These are phyloP conservation scores for Aphelocoma californica DNA, from an alignment of 2,797 vertebrate genomes.

Conservation along the genomic window DNA sequence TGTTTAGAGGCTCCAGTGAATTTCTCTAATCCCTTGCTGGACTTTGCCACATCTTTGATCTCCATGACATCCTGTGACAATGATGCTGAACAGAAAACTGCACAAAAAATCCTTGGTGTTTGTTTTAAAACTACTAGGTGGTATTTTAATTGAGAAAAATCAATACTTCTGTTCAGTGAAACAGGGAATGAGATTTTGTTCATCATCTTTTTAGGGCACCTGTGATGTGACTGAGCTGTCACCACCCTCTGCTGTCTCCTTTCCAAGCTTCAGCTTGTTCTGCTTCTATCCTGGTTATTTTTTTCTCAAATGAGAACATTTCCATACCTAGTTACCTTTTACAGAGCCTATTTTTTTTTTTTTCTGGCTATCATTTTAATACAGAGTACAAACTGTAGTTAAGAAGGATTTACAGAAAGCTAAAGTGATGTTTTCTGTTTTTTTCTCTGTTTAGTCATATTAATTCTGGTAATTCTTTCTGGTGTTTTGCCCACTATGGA, in stretches of 20 bases:
- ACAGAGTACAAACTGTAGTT: neutral
- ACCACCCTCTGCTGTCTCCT: neutral
- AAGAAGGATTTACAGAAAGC: neutral
- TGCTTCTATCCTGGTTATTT: neutral
- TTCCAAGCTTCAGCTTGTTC: neutral
- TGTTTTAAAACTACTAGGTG: neutral
- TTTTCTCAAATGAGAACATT: neutral
- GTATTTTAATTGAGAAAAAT: neutral
- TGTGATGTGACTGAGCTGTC: neutral
- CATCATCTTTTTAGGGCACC: neutral
- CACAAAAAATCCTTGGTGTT: neutral
- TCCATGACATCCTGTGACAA: neutral
- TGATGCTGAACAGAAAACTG: neutral
- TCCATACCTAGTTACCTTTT: neutral
- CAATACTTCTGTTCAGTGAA: neutral
- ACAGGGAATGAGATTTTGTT: neutral
- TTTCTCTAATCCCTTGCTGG: neutral
- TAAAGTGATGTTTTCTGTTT: neutral
- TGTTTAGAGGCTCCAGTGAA: neutral
- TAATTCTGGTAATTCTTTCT: neutral
- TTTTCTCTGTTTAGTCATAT: neutral
- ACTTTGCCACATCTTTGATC: neutral
- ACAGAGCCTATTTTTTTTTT: neutral
- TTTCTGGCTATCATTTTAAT: neutral
- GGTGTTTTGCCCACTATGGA: neutral